Evolutionary conservation across 2,888 invertebrate genomes (phyloP).

Genomic region (Mythimna loreyi): DNA sequence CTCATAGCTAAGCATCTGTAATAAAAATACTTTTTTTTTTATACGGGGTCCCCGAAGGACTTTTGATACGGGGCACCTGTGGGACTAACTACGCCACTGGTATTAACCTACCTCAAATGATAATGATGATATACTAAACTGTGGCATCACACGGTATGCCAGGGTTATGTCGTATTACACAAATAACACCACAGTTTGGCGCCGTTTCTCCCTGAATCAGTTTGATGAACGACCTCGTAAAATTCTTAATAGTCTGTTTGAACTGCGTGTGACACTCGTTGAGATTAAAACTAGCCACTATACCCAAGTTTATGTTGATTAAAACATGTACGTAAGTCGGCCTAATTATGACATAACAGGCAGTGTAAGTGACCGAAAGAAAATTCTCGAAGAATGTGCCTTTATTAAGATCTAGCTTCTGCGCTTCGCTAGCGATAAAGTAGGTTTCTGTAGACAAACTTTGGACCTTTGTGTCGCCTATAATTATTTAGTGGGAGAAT

Average conservation of each 20-base stretch:
- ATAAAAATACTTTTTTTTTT: no score
- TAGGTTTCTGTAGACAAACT: no score
- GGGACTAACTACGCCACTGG: no score
- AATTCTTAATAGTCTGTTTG: constrained; percentile 73
- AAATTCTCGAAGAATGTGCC: neutral
- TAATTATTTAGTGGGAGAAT: no score
- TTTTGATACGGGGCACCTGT: no score
- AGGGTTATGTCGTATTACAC: constrained; percentile 2
- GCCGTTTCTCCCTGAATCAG: constrained; percentile 60
- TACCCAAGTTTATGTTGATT: constrained; percentile 73
- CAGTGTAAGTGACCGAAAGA: no score
- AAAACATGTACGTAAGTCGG: constrained; percentile 58
- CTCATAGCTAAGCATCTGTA: no score
- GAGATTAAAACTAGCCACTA: constrained; percentile 63
- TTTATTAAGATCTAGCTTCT: no score
- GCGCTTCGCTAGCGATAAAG: no score
- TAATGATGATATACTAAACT: neutral
- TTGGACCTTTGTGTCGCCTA: no score
- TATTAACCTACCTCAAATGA: neutral
- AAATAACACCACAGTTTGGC: constrained; percentile 48
- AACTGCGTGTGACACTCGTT: constrained; percentile 62
- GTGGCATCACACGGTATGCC: neutral
- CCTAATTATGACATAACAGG: constrained; percentile 5
- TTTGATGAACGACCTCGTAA: constrained; percentile 73
- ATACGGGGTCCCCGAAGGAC: no score